A percentile compares a stretch with the other conserved stretches of the same genome.
phyloP scores from a whole-genome alignment of 2,797 vertebrate species.

The Etheostoma nigrum region DNA sequence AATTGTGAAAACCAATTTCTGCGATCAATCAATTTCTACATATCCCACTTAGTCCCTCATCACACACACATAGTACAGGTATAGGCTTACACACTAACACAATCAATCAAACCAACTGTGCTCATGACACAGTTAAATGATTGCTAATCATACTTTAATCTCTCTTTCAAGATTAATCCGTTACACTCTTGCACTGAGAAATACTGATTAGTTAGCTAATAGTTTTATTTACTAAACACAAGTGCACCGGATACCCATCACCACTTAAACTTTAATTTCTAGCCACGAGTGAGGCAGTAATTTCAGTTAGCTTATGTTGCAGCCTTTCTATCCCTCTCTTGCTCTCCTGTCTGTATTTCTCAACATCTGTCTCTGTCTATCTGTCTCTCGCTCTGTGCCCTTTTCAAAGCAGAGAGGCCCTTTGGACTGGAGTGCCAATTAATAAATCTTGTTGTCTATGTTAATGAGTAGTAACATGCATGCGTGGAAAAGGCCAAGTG shows the following conservation, averaged over 20 bases:
- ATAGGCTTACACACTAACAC: neutral
- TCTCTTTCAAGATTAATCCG: slow-evolving; percentile 18
- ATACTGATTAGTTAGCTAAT: slow-evolving; percentile 8
- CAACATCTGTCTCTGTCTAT: slow-evolving; percentile 2
- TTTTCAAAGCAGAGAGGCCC: slow-evolving; percentile 80
- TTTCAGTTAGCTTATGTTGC: slow-evolving; percentile 62
- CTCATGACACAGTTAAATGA: slow-evolving; percentile 10
- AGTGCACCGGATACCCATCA: slow-evolving; percentile 26
- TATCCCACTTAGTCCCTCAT: slow-evolving; percentile 27
- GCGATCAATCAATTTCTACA: slow-evolving; percentile 40
- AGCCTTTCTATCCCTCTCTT: slow-evolving; percentile 24
- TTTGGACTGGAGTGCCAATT: slow-evolving; percentile 79
- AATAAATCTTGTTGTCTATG: slow-evolving; percentile 83
- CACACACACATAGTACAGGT: neutral
- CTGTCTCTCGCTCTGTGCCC: slow-evolving; percentile 56
- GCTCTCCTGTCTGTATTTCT: slow-evolving; percentile 35
- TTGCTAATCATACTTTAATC: slow-evolving; percentile 26
- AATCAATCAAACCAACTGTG: slow-evolving; percentile 29
- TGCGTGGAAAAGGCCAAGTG: slow-evolving; percentile 78
- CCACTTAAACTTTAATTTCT: slow-evolving; percentile 68
- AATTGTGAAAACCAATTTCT: slow-evolving; percentile 49
- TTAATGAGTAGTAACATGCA: slow-evolving; percentile 80
- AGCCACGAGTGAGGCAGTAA: slow-evolving; percentile 47
- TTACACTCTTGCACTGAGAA: slow-evolving; percentile 3
- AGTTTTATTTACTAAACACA: slow-evolving; percentile 23